Conservation (phyloP, 2,888 invertebrate genomes). For the Trachelus iudaicus region DNA sequence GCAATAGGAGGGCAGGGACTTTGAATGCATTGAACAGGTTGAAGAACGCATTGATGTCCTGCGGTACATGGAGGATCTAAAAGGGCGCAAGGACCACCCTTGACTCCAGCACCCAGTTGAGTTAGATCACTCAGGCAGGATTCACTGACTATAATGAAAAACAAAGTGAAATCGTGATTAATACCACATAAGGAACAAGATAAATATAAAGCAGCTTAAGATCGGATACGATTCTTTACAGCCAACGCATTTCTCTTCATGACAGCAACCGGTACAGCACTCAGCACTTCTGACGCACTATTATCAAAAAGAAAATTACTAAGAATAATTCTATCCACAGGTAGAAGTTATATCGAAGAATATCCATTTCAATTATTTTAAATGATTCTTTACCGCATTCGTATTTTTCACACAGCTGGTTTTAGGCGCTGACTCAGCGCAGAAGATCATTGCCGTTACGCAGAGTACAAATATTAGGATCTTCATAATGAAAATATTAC, state of each 20-base stretch:
- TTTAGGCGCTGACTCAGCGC: background rate
- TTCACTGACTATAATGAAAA: conserved; percentile 26
- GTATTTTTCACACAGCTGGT: background rate
- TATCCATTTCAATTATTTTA: background rate
- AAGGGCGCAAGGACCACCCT: conserved; percentile 34
- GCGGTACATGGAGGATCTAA: conserved; percentile 35
- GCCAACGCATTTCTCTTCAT: conserved; percentile 35
- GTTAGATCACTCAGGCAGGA: conserved; percentile 32
- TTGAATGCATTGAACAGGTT: conserved; percentile 32
- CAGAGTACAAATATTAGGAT: background rate
- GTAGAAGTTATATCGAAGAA: background rate
- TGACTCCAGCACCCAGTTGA: conserved; percentile 29
- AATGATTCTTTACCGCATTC: background rate
- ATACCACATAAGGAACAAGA: background rate
- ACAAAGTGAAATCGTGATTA: background rate
- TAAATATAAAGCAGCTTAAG: background rate
- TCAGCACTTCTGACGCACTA: conserved; percentile 38
- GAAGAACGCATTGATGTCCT: conserved; percentile 34
- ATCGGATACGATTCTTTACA: conserved; percentile 28
- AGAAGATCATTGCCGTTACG: background rate
- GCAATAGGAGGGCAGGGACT: conserved; percentile 39
- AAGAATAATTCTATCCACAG: background rate
- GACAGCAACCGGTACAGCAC: conserved; percentile 41
- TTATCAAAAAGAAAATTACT: conserved; percentile 9
- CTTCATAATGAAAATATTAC: background rate